Base-by-base conservation (phyloP, 2,113 vertebrate genomes). In the Halichoerus grypus region DNA sequence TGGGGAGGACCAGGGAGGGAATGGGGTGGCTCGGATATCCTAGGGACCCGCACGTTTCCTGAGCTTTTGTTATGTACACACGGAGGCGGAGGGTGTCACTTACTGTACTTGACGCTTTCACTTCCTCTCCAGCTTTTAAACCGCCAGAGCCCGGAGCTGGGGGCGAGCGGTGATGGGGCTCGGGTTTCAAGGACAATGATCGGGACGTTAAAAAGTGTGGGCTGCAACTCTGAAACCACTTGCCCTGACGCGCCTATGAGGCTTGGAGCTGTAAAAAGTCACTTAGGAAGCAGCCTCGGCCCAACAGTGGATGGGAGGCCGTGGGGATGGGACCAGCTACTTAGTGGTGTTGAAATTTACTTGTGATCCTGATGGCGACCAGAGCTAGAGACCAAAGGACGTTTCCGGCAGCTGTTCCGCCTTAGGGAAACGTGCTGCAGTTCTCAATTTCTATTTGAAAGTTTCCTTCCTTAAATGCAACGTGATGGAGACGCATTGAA, bases 11-110 rank as follows among this genome's bases (percentile, higher is more conserved):
- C 12, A 24, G 63, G 51, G 67, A 59, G 61, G 26, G 26, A 4
- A 12, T 4, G 18, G 1, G 24, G 15, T 11, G 31, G 69, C 80
- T 96, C 57, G 31, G 57, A 28, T 59, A 36, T 77, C 96, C 86
- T 0, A n/a, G 39, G 55, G 65, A 88, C 96, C 80, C 46, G 74
- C 80, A 79, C 69, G 28, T 92, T 98, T 98, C 97, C 97, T 95
- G 97, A 76, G 98, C 97, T 97, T 98, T 98, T 98, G 97, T 98
- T 98, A 74, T 97, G 98, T 95, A 96, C 42, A 88, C 95, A 96
- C 51, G 42, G 63, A 91, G 94, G 95, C 28, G 14, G 88, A 94
- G 96, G 94, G 97, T 97, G 96, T 95, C 94, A 53, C 95, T 94
- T 95, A 94, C 93, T 95, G 97, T 67, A 92, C 87, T 92, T 72